A percentile compares a stretch with the other conserved stretches of the same genome.
Evolutionary conservation across 2,113 vertebrate genomes (phyloP).

Genomic region (Crypturellus undulatus): DNA sequence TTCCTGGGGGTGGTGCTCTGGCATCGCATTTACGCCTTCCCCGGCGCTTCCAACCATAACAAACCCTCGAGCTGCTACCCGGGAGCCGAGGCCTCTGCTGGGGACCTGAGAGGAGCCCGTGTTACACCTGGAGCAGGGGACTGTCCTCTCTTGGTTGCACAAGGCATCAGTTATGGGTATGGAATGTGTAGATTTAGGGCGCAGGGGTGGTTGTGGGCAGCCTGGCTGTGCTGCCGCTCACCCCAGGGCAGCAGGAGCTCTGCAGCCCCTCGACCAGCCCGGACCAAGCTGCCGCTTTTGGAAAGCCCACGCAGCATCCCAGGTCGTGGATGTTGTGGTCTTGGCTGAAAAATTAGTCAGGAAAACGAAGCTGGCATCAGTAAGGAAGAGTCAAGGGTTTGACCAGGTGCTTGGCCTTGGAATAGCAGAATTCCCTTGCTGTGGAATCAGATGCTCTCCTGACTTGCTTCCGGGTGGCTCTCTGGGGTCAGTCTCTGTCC

Average conservation of each 20-base stretch:
- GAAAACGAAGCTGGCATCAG: not conserved
- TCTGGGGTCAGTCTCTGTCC: rapidly evolving
- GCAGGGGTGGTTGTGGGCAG: not conserved
- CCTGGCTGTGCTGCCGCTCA: not conserved
- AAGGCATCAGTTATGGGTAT: not conserved
- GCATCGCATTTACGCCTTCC: not conserved
- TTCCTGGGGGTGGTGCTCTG: not conserved
- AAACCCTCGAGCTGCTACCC: not conserved
- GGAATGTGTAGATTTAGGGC: not conserved
- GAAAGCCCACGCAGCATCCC: not conserved
- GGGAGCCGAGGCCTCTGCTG: not conserved
- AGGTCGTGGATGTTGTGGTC: not conserved
- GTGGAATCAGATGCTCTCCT: rapidly evolving
- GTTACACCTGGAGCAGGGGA: rapidly evolving
- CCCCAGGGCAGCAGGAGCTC: no score
- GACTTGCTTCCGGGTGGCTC: not conserved
- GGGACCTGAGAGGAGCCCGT: rapidly evolving
- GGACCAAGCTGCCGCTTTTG: not conserved
- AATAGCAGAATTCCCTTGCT: rapidly evolving
- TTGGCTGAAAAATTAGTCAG: not conserved
- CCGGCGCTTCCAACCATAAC: not conserved
- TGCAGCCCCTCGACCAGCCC: rapidly evolving
- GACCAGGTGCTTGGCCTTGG: rapidly evolving
- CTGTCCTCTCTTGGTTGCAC: not conserved
- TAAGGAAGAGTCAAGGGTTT: not conserved